Percentiles rank a stretch among this genome's conserved stretches.
phyloP scores from a whole-genome alignment of 2,888 invertebrate species.

The Epirrhoe tristata region DNA sequence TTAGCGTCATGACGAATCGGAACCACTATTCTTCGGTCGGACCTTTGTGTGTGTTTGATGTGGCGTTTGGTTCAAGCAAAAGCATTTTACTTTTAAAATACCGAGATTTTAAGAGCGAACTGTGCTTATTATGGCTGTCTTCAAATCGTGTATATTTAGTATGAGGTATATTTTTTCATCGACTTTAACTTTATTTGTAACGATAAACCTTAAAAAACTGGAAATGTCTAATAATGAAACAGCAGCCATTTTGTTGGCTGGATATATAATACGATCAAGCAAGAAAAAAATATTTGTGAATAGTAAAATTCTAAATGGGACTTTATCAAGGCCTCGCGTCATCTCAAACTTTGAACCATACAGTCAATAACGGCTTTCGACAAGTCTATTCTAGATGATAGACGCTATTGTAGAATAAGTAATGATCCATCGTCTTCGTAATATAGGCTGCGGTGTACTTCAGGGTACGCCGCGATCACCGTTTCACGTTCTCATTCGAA shows the following conservation, averaged over 20 bases:
- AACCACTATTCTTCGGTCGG: conserved; percentile 61
- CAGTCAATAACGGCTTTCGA: conserved; percentile 64
- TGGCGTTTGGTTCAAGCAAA: conserved; percentile 52
- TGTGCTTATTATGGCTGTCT: no score
- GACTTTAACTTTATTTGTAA: no score
- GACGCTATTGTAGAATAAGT: conserved; percentile 68
- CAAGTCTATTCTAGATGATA: conserved; percentile 68
- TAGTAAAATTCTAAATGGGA: not conserved
- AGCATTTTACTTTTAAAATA: conserved; percentile 1
- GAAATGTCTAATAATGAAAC: no score
- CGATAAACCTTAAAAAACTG: no score
- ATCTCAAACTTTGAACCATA: conserved; percentile 43
- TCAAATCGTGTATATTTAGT: no score
- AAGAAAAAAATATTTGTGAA: no score
- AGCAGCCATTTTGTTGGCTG: no score
- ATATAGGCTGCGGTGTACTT: conserved; percentile 51
- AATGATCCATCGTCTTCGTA: conserved; percentile 54
- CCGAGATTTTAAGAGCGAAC: no score
- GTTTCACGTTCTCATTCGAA: conserved; percentile 47
- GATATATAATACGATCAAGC: no score
- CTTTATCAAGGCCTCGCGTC: conserved; percentile 21
- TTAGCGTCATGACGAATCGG: conserved; percentile 70
- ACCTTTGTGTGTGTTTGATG: conserved; percentile 46
- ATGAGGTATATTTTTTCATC: no score
- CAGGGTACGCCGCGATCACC: conserved; percentile 48